Percentiles rank a stretch among this genome's conserved stretches.
phyloP scores from a whole-genome alignment of 2,113 vertebrate genomes.

The Microtus oregoni region DNA sequence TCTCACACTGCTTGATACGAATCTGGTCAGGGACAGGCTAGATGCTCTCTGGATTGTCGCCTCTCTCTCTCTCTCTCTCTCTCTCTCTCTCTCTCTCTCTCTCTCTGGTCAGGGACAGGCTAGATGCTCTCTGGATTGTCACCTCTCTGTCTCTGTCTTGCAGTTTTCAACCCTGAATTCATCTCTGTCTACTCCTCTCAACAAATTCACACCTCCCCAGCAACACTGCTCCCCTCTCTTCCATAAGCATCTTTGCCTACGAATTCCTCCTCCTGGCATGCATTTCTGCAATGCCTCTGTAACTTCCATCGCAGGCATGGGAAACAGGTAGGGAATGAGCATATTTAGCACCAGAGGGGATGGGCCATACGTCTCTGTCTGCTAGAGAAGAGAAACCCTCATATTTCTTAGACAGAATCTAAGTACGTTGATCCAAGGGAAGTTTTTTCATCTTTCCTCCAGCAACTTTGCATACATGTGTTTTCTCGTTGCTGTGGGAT shows the following conservation, averaged over 20 bases:
- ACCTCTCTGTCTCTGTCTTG: rapidly evolving
- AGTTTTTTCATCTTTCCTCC: not conserved
- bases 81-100: too few relatives aligned
- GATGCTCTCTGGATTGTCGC: rapidly evolving
- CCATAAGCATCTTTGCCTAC: not conserved
- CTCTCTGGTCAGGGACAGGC: not conserved
- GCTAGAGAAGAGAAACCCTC: not conserved
- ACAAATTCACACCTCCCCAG: too few relatives aligned
- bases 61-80: not conserved
- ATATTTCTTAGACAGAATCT: not conserved
- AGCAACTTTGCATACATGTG: not conserved
- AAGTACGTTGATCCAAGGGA: not conserved
- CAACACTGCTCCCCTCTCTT: rapidly evolving
- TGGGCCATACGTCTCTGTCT: not conserved
- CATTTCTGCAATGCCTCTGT: not conserved
- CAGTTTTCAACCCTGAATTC: rapidly evolving
- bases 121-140: rapidly evolving
- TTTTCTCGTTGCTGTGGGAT: constrained; percentile 36
- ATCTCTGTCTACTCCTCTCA: rapidly evolving
- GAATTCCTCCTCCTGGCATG: rapidly evolving
- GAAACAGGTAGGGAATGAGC: not conserved
- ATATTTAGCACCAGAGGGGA: not conserved
- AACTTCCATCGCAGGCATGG: not conserved
- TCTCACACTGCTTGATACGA: not conserved
- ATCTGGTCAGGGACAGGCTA: not conserved